phyloP scores from a whole-genome alignment of 92 coral and sea anemone species.

The Ricordea florida region DNA sequence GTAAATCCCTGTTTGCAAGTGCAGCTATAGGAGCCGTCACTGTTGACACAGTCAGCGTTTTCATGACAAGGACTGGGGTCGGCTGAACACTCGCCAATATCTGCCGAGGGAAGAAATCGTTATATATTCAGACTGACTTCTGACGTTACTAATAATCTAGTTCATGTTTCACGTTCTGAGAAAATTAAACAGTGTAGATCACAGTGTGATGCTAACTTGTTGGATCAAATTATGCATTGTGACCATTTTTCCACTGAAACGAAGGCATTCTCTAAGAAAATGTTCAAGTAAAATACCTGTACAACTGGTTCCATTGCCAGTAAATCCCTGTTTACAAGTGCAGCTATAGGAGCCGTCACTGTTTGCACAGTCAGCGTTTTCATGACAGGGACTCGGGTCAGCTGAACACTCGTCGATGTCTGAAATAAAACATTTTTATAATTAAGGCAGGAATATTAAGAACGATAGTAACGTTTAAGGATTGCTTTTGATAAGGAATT shows the following conservation, averaged over 20 bases:
- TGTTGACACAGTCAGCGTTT: constrained; percentile 48
- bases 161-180: background rate
- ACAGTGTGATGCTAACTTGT: too few species aligned
- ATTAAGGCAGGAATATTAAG: too few species aligned
- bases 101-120: background rate
- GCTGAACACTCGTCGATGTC: constrained; percentile 55
- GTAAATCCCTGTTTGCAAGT: constrained; percentile 30
- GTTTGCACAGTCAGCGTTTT: constrained; percentile 52
- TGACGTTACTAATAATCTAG: background rate
- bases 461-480: too few species aligned
- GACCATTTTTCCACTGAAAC: background rate
- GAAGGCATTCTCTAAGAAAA: background rate
- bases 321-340: constrained; percentile 38
- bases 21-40: constrained; percentile 37
- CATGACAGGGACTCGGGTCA: constrained; percentile 34
- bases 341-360: constrained; percentile 60
- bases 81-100: constrained; percentile 51
- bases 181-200: too few species aligned
- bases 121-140: background rate
- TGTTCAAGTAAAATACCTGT: constrained; percentile 35
- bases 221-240: too few species aligned
- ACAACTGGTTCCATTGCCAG: constrained; percentile 57
- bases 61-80: constrained; percentile 12
- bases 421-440: background rate
- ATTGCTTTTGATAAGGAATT: background rate